Evolutionary conservation across 2,113 vertebrate genomes (phyloP), one percentile per base, ranked within the genome.

Genomic region (Pleuronectes platessa): DNA sequence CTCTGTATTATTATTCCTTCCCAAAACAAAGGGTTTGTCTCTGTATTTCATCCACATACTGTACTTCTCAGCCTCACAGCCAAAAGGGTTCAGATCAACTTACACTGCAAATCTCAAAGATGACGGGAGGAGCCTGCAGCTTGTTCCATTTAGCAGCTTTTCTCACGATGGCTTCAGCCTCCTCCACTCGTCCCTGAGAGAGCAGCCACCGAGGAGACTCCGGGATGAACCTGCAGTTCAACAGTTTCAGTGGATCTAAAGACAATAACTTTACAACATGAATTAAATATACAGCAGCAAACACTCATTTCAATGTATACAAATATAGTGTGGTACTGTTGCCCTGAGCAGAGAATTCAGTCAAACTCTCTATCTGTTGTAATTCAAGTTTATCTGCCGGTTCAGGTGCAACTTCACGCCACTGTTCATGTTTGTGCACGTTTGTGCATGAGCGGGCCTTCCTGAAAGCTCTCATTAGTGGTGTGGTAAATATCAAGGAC

Each of bases 181-280:
- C 96, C 26, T 94, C 71, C 78, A 95, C 91, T 49, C 94, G 91
- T 0, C 96, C 96, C 86, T 95, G 95, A 84, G 95, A 95, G 68
- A 97, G 86, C 51, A 99, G 80, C 97, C 97, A 99, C 0, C 96
- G 94, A 4, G 97, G 97, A 66, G 97, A 98, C 83, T 99, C 97
- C 0, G 97, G 97, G 79, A 97, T 95, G 65, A 96, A 67, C 97
- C 97, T 98, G 92, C 26, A 27, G 26, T 27, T 27, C 14, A 37
- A 58, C 40, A 86, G 8, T 4, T 23, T 71, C 23, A 24, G 26
- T 9, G 40, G 59, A 23, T 21, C 53, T 9, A 12, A 23, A 23
- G 9, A 11, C 21, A 55, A 4, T 11, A 11, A 42, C 40, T 37
- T 37, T 37, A 37, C 51, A 54, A 21, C 35, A 37, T 37, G 2